phyloP scores from a whole-genome alignment of 1,140 invertebrate species.

The Drosophila nikananu region DNA sequence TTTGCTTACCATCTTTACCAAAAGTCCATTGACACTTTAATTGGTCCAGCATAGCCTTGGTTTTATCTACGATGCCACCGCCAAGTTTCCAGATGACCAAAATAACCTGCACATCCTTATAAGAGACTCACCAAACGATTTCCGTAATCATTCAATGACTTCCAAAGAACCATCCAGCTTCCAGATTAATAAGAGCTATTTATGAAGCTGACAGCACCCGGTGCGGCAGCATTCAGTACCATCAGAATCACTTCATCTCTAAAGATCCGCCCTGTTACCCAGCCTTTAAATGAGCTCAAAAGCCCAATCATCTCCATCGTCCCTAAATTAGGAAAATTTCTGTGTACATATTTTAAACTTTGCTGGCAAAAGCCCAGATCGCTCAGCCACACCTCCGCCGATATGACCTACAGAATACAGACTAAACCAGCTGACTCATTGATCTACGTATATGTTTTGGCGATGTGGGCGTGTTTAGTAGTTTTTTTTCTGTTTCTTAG shows the following conservation, averaged over 20 bases:
- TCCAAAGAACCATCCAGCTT: neutral
- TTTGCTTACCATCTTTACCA: no score
- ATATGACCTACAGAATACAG: neutral
- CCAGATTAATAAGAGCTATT: neutral
- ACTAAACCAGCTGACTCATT: neutral
- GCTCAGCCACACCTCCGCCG: conserved; percentile 2
- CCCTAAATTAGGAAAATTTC: neutral
- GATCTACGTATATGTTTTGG: neutral
- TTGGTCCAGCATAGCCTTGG: no score
- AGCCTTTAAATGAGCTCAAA: neutral
- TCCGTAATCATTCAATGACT: neutral
- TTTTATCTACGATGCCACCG: no score
- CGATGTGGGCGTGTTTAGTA: conserved; percentile 1
- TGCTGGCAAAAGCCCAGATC: neutral
- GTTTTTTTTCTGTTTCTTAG: conserved; percentile 50
- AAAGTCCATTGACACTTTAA: no score
- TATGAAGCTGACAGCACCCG: neutral
- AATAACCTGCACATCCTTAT: no score
- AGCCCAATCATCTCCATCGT: neutral
- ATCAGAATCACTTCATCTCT: neutral
- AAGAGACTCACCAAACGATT: neutral
- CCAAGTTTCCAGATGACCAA: no score
- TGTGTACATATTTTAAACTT: neutral
- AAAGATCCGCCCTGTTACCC: neutral
- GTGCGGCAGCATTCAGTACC: neutral